phyloP scores from a whole-genome alignment of 2,797 vertebrate species.

The Bufotes viridis region DNA sequence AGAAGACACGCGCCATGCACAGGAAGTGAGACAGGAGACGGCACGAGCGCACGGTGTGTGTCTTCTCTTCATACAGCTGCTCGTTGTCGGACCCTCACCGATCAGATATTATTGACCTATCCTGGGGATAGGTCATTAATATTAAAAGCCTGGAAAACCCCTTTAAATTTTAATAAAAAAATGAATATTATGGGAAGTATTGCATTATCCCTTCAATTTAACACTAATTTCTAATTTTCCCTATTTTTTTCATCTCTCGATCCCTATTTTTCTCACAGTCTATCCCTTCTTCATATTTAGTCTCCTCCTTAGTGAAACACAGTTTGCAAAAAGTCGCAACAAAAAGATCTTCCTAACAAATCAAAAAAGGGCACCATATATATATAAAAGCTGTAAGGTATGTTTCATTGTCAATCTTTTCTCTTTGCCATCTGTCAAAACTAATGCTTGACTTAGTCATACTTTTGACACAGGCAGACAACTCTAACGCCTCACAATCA shows the following conservation, averaged over 20 bases:
- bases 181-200: not conserved
- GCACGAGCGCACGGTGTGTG: no score
- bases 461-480: conserved; percentile 58
- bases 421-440: conserved; percentile 57
- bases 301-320: not conserved
- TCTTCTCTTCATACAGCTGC: no score
- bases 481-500: conserved; percentile 58
- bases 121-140: no score
- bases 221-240: not conserved
- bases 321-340: not conserved
- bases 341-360: not conserved
- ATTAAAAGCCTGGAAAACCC: no score
- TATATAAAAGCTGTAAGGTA: conserved; percentile 15
- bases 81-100: no score
- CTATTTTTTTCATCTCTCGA: not conserved
- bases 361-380: not conserved
- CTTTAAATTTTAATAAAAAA: not conserved
- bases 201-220: not conserved
- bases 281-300: not conserved
- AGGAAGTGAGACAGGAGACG: no score
- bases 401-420: conserved; percentile 53
- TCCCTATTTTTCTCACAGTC: not conserved
- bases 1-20: no score
- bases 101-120: no score
- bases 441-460: conserved; percentile 60